Evolutionary conservation across 2,888 invertebrate genomes (phyloP).

Genomic region (Lepidocyrtinus sp.): DNA sequence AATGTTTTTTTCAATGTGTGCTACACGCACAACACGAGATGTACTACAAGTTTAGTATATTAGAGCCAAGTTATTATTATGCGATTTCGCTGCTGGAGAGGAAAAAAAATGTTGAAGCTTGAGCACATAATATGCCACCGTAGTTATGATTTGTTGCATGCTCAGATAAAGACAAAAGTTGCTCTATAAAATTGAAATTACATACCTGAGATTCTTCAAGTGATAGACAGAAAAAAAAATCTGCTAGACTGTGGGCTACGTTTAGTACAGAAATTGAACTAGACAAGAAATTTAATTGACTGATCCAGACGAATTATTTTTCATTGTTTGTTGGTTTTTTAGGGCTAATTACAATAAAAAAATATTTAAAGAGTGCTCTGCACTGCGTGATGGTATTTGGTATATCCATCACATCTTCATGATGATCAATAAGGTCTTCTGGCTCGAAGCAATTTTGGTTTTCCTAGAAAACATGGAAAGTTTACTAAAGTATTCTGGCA

Average conservation of each 20-base stretch:
- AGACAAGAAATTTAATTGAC: not conserved
- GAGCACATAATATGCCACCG: conserved; percentile 11
- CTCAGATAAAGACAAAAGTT: not conserved
- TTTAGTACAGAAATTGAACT: conserved; percentile 6
- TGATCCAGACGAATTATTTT: not conserved
- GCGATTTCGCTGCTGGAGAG: conserved; percentile 20
- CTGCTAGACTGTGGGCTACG: conserved; percentile 7
- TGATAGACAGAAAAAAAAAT: not conserved
- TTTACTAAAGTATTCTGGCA: too few species aligned
- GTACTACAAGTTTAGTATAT: not conserved
- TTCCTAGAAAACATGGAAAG: too few species aligned
- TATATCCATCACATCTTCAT: too few species aligned
- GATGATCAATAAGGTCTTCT: too few species aligned
- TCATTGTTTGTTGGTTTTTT: not conserved
- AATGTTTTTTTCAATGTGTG: not conserved
- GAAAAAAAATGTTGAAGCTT: not conserved
- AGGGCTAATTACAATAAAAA: not conserved
- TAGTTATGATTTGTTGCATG: not conserved
- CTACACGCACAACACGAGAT: not conserved
- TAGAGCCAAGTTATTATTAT: not conserved
- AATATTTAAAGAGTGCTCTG: too few species aligned
- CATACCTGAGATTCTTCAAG: not conserved
- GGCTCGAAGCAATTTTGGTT: too few species aligned
- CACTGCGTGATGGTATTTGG: too few species aligned
- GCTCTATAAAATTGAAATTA: conserved; percentile 28